Evolutionary conservation across 2,888 invertebrate species (phyloP).

Genomic region (Morpho achilles): DNA sequence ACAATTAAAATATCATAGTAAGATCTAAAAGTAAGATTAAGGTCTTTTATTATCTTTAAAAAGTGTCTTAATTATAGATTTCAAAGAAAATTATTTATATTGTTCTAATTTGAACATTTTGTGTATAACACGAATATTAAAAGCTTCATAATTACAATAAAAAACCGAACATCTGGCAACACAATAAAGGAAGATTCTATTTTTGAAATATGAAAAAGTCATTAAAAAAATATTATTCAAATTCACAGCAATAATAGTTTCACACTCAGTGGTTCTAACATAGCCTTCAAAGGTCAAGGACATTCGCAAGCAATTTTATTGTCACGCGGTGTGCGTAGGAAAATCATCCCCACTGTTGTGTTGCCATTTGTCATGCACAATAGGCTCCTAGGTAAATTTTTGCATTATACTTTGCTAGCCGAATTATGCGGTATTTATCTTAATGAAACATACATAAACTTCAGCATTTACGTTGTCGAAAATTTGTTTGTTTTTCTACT

Average conservation of each 20-base stretch:
- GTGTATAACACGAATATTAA: too few species aligned
- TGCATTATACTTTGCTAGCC: constrained; percentile 4
- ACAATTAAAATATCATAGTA: too few species aligned
- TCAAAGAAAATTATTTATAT: too few species aligned
- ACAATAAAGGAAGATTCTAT: too few species aligned
- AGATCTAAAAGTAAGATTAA: too few species aligned
- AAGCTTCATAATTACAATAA: too few species aligned
- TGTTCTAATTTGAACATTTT: too few species aligned
- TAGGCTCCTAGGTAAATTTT: constrained; percentile 12
- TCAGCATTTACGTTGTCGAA: neutral
- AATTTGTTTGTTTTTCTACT: too few species aligned
- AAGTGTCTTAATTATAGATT: too few species aligned
- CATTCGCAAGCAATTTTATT: constrained; percentile 22
- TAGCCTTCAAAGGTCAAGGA: constrained; percentile 21
- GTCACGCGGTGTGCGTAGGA: constrained; percentile 25
- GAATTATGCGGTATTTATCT: neutral
- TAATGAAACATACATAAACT: neutral
- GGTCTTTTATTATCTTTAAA: too few species aligned
- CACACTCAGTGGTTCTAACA: constrained; percentile 6
- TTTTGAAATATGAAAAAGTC: too few species aligned
- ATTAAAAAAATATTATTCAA: neutral
- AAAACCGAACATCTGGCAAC: too few species aligned
- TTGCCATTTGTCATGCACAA: constrained; percentile 17
- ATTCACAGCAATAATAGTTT: neutral
- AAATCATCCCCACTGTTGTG: constrained; percentile 22